Evolutionary conservation across 2,888 invertebrate genomes (phyloP).

Genomic region (Dynastes grantii): DNA sequence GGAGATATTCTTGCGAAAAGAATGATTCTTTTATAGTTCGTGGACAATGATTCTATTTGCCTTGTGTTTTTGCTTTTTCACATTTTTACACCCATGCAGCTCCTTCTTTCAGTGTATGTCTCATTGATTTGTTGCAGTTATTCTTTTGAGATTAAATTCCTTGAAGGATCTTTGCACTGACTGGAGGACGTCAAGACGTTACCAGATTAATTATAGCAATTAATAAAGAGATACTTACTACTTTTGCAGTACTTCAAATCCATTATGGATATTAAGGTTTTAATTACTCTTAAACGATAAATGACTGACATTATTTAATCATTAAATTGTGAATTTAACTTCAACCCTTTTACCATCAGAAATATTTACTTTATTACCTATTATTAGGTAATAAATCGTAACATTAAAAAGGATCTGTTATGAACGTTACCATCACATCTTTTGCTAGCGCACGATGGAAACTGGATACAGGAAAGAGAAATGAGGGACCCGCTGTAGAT

Average conservation of each 20-base stretch:
- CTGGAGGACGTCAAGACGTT: background rate
- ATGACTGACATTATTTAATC: conserved; percentile 23
- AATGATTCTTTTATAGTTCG: too few relatives aligned
- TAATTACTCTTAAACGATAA: conserved; percentile 21
- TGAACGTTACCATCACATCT: background rate
- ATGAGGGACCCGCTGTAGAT: conserved; percentile 15
- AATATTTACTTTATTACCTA: conserved; percentile 1
- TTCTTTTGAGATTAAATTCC: too few relatives aligned
- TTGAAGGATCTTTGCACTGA: background rate
- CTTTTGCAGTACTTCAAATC: conserved; percentile 21
- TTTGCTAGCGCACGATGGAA: background rate
- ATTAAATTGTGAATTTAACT: conserved; percentile 37
- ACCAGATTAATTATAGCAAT: conserved; percentile 25
- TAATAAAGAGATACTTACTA: conserved; percentile 23
- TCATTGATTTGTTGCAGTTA: too few relatives aligned
- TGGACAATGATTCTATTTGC: too few relatives aligned
- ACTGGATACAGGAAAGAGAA: background rate
- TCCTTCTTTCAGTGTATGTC: too few relatives aligned
- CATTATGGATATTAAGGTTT: conserved; percentile 36
- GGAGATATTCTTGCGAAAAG: too few relatives aligned
- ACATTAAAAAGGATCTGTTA: conserved; percentile 3
- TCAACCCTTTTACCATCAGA: background rate
- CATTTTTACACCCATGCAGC: too few relatives aligned
- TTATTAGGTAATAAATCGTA: too few relatives aligned
- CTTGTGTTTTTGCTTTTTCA: too few relatives aligned